Evolutionary conservation across 2,113 vertebrate genomes (phyloP).

Genomic region (Petaurus breviceps): DNA sequence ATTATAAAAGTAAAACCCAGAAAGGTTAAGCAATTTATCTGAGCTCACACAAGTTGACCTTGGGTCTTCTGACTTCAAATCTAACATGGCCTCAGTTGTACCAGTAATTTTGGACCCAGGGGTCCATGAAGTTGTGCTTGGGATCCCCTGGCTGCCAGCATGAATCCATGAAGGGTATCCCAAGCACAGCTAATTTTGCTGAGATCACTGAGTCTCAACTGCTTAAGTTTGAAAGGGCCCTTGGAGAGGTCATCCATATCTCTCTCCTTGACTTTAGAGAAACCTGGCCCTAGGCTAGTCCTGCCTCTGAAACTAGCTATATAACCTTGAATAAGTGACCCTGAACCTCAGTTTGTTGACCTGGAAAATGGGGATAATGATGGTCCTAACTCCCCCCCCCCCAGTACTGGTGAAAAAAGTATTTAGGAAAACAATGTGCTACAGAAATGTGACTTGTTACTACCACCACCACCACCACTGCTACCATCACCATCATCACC

Average conservation of each 20-base stretch:
- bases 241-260: neutral
- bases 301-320: neutral
- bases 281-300: neutral
- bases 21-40: neutral
- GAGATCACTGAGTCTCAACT: neutral
- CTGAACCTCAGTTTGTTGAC: neutral
- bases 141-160: too few relatives aligned
- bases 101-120: neutral
- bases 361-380: neutral
- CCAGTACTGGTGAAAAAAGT: neutral
- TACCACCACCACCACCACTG: too few relatives aligned
- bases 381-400: neutral
- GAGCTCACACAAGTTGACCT: neutral
- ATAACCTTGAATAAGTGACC: neutral
- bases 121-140: too few relatives aligned
- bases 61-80: neutral
- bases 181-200: neutral
- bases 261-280: neutral
- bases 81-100: neutral
- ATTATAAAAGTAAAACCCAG: neutral
- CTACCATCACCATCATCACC: too few relatives aligned
- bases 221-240: neutral
- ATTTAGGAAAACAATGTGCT: neutral
- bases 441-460: neutral
- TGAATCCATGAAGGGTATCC: neutral